Evolutionary conservation across 92 coral and sea anemone genomes (phyloP), one percentile per base, ranked within the genome.

Genomic region (Diadumene lineata): DNA sequence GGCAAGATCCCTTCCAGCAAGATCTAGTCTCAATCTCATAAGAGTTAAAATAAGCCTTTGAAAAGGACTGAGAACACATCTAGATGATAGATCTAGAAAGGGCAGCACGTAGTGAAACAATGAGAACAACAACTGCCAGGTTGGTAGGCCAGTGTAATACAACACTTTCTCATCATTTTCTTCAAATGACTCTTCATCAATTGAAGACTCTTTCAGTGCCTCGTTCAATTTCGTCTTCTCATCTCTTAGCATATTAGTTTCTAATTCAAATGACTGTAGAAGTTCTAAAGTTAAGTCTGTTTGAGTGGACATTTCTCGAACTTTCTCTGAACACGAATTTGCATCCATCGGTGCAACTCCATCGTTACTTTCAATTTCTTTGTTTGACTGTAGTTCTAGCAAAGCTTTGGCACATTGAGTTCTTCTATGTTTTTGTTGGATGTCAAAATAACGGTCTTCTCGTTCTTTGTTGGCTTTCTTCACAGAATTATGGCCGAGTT

Each of bases 71-170:
- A 79, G 18, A 55, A 33, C 67, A 43, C 68, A 60, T 68, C 60
- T 74, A 29, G 70, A 34, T 23, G 15, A 69, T 23, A 29, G 28
- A 11, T 46, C 56, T 56, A 7, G 17, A 24, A 51, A 53, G 23
- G 48, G 31, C 56, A 50, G 80, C 55, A 81, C 73, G 56, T 80
- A 84, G 24, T 64, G 19, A 65, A 31, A 72, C 34, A 78, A 28
- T 56, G 56, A 75, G 43, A 51, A 44, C 34, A 81, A 60, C 68
- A 85, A 46, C 26, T 64, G 81, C 90, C 90, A 85, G 79, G 62
- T 85, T 66, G 90, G 90, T 13, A 85, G 46, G 11, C 86, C 86
- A n/a, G 77, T 84, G 32, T 63, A 84, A 67, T 64, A 84, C 61
- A 18, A 75, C 63, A 62, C 67, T 81, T 18, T 76, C 70, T 44